Base-by-base conservation (phyloP, 2,797 vertebrate genomes). In the Dryobates pubescens region DNA sequence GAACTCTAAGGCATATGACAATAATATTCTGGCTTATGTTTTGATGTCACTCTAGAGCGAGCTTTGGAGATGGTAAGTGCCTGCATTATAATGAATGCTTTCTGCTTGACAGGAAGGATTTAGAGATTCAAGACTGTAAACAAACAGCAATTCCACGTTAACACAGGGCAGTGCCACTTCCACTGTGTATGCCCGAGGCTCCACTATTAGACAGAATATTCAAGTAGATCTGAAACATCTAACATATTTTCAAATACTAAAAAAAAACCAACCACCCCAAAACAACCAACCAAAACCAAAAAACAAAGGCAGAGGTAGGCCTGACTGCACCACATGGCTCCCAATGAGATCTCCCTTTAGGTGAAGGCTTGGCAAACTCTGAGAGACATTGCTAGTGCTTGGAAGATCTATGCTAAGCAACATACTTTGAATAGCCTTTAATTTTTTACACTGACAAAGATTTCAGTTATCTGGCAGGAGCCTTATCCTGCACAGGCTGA, bases 91-190 rank as follows among this genome's bases (percentile, higher is more conserved):
- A 92, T 26, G 58, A 89, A 77, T 2, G 41, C 78, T 94, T 92
- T 95, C 17, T 86, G 92, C 92, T 71, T 88, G 92, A 95, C 86
- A 91, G 91, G 72, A 94, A 74, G 81, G 89, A 94, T 89, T 94
- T 94, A 83, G 17, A 82, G 87, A 81, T 88, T 93, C 82, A 65
- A 75, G 70, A 88, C 38, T 70, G 83, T 88, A 92, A 96, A 94
- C 89, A 95, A 96, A 96, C 77, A 93, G 94, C 70, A 92, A 93
- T 80, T 91, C 86, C 74, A 45, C 75, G 91, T 92, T 93, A 92
- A 95, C 70, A 89, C 8, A 22, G 91, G 93, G 69, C 88, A 91
- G 65, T 61, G 63, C 78, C 51, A 68, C 95, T 92, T 88, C 81
- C 51, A 85, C 62, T 72, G 68, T 54, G 74, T 82, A 79, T 5